phyloP scores from a whole-genome alignment of 2,888 invertebrate species.

The Bellardia bayeri region DNA sequence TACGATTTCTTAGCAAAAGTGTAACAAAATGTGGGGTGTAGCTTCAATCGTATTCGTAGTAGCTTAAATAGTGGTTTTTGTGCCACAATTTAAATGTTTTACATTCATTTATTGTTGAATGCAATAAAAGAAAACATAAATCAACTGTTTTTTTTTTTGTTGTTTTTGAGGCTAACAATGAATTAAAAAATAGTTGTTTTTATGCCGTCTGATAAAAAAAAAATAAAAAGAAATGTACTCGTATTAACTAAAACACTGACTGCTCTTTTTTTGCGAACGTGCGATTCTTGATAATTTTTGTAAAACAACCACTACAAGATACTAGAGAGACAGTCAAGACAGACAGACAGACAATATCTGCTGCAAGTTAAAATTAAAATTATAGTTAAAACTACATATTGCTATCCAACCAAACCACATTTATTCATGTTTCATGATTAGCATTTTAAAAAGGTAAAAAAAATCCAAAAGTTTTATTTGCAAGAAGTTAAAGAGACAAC shows the following conservation, averaged over 20 bases:
- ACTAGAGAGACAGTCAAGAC: neutral
- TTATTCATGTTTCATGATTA: constrained; percentile 33
- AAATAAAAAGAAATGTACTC: constrained; percentile 13
- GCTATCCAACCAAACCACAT: neutral
- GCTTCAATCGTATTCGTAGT: neutral
- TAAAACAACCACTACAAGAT: constrained; percentile 26
- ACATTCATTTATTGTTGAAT: constrained; percentile 35
- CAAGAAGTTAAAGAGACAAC: constrained; percentile 1
- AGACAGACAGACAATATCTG: neutral
- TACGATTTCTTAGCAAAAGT: too few species aligned
- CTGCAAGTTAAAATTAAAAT: constrained; percentile 4
- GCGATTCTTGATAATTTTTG: constrained; percentile 69
- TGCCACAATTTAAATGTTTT: neutral
- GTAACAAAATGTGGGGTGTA: too few species aligned
- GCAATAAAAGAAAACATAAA: constrained; percentile 53
- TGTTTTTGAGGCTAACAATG: neutral
- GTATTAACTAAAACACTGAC: constrained; percentile 36
- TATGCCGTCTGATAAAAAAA: constrained; percentile 16
- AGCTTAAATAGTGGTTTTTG: neutral
- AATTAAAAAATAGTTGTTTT: constrained; percentile 34
- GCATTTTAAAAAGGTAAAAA: constrained; percentile 61
- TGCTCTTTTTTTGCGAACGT: constrained; percentile 65
- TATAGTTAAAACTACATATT: constrained; percentile 34
- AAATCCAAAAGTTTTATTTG: constrained; percentile 23
- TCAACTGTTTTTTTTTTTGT: constrained; percentile 36